Conservation (phyloP, 2,888 invertebrate species). For the Anthrax anthrax region DNA sequence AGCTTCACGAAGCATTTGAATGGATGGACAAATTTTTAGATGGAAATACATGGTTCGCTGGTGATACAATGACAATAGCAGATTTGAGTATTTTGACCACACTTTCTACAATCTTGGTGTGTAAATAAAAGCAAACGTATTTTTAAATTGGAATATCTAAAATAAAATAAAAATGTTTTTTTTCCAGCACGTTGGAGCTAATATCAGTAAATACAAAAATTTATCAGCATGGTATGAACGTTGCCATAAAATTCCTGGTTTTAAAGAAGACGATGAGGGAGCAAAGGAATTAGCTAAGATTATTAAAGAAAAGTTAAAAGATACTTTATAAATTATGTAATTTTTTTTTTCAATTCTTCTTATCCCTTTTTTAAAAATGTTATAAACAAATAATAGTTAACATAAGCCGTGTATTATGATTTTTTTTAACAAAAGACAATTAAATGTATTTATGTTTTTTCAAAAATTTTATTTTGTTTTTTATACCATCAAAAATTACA, state of each 20-base stretch:
- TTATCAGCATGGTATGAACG: conserved; percentile 40
- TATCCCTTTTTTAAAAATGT: neutral
- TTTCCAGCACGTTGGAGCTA: conserved; percentile 12
- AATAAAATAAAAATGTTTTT: neutral
- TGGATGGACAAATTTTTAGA: conserved; percentile 26
- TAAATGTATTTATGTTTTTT: too few relatives aligned
- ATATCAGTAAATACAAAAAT: conserved; percentile 11
- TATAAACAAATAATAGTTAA: neutral
- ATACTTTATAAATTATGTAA: conserved; percentile 7
- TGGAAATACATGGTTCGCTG: conserved; percentile 31
- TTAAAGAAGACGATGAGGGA: conserved; percentile 43
- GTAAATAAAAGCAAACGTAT: too few relatives aligned
- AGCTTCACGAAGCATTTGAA: conserved; percentile 42
- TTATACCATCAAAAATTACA: too few relatives aligned
- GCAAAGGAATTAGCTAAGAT: conserved; percentile 43
- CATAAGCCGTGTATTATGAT: too few relatives aligned
- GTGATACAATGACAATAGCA: conserved; percentile 33
- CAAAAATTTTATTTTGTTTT: too few relatives aligned
- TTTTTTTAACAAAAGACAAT: too few relatives aligned
- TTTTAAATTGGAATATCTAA: too few relatives aligned
- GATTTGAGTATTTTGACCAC: conserved; percentile 33
- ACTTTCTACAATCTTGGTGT: conserved; percentile 31
- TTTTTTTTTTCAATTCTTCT: neutral
- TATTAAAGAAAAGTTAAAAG: conserved; percentile 39
- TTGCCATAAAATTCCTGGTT: conserved; percentile 43